phyloP scores from a whole-genome alignment of 2,113 vertebrate species.

The Oxygymnocypris stewartii region DNA sequence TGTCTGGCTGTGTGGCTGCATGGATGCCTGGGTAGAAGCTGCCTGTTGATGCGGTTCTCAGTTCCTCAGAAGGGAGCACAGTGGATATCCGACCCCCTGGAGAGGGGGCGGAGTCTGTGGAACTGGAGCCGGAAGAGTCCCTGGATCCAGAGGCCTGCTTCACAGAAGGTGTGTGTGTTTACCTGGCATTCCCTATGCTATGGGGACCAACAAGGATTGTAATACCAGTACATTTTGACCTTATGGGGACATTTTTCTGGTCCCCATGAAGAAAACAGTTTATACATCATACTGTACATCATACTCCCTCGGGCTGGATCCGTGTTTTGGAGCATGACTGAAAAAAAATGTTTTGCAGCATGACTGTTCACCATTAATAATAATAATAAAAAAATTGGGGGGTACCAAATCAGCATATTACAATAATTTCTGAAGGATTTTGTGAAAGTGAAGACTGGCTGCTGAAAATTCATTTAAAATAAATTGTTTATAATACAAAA shows the following conservation, averaged over 20 bases:
- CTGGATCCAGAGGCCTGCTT: constrained; percentile 94
- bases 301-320: no score
- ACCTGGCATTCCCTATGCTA: neutral
- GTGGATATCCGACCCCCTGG: constrained; percentile 88
- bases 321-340: no score
- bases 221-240: neutral
- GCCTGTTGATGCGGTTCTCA: constrained; percentile 77
- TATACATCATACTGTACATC: neutral
- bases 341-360: no score
- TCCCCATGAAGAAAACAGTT: neutral
- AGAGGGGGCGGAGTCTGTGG: constrained; percentile 85
- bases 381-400: no score
- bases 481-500: no score
- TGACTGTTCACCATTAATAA: no score
- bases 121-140: constrained; percentile 88
- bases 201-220: neutral
- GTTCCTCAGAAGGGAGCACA: constrained; percentile 96
- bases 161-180: constrained; percentile 84
- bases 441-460: no score
- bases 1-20: constrained; percentile 35
- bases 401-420: no score
- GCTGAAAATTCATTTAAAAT: no score
- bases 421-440: no score
- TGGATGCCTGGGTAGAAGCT: constrained; percentile 66
- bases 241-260: neutral